Percentiles rank a stretch among this genome's conserved stretches.
Evolutionary conservation across 2,888 invertebrate species (phyloP).

Genomic region (Pristionchus arcanus): DNA sequence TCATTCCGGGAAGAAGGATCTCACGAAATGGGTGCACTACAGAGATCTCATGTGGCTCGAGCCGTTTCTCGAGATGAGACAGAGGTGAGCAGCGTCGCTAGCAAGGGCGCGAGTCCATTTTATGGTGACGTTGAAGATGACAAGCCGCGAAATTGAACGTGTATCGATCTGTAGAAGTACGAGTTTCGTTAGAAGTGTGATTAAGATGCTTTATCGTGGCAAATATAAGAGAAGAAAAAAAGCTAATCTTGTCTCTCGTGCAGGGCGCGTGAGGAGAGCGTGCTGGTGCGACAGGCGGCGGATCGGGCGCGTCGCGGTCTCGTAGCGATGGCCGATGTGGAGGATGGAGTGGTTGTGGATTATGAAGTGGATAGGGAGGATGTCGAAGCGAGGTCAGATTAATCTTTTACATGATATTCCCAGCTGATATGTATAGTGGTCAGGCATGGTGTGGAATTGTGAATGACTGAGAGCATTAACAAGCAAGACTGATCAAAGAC

Average conservation of each 20-base stretch:
- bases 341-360: conserved; percentile 5
- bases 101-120: too few species aligned
- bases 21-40: conserved; percentile 5
- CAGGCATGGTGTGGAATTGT: background rate
- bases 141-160: too few species aligned
- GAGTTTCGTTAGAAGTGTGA: too few species aligned
- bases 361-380: conserved; percentile 39
- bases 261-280: background rate
- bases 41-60: background rate
- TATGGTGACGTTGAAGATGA: too few species aligned
- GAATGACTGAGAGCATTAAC: too few species aligned
- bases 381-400: background rate
- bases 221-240: too few species aligned
- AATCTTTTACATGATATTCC: too few species aligned
- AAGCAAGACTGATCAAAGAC: too few species aligned
- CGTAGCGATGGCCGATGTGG: background rate
- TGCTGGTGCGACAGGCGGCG: conserved; percentile 14
- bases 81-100: background rate
- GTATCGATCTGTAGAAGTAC: too few species aligned
- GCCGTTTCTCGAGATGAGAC: background rate
- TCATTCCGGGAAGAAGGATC: background rate
- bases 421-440: background rate
- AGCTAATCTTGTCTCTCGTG: too few species aligned
- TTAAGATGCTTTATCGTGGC: too few species aligned
- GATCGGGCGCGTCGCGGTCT: conserved; percentile 29